Base-by-base conservation (phyloP, 2,797 vertebrate genomes). In the Gallinago stenura region DNA sequence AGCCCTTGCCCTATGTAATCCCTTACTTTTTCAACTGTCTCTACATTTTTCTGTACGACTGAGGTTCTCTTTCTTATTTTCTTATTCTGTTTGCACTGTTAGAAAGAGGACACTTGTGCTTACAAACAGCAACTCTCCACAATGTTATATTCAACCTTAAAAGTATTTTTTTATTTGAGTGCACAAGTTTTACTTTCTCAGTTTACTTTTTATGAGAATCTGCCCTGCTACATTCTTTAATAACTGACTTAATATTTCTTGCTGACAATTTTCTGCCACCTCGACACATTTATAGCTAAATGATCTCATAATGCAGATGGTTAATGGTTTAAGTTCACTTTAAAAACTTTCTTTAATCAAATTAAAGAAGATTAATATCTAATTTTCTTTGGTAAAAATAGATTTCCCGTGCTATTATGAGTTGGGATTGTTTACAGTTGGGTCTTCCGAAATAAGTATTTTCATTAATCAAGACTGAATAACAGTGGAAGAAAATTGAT, bases 381-480 rank as follows among this genome's bases (percentile, higher is more conserved):
- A 54, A 83, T 65, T 16, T 5, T 61, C 57, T 51, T 53, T 12
- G 8, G 30, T 71, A 57, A 58, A 86, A 87, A 35, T 35, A 87
- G n/a, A 31, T 91, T 93, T 58, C 30, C 25, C 17, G 25, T 56
- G 56, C 14, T 58, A 83, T 53, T 86, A 62, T 30, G 41, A 93
- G 31, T 54, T 79, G 57, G 25, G 25, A 28, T 75, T 90, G 61
- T 78, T 94, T 88, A 56, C 28, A 31, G 17, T 45, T 76, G 43
- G 45, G 45, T 45, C 43, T 94, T 89, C 39, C 62, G 37, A 69
- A 18, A 60, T 20, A 71, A 87, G 60, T 65, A 82, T 77, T 95
- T 72, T 87, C 46, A 76, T 87, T 92, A 87, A 73, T 94, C 58
- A 66, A 61, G 51, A 58, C 28, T 84, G 11, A 92, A 87, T 79